Percentiles rank a stretch among this genome's conserved stretches.
These are phyloP conservation scores for Nannoperca australis DNA, from an alignment of 2,797 vertebrate species.

Conservation along the genomic window DNA sequence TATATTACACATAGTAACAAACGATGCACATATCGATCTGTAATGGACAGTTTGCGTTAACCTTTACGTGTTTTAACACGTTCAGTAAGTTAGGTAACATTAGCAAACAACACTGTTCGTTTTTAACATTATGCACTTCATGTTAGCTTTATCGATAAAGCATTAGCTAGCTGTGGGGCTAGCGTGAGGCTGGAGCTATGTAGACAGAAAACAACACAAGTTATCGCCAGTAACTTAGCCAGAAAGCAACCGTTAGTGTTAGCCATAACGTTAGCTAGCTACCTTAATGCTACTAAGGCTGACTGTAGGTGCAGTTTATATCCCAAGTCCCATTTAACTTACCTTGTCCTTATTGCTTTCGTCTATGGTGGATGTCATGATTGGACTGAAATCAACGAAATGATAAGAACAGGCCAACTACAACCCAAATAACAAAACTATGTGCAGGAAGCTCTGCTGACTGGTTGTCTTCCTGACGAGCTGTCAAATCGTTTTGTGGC, in stretches of 20 bases:
- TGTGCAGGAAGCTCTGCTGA: conserved; percentile 59
- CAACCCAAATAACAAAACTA: conserved; percentile 60
- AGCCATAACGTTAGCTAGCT: conserved; percentile 28
- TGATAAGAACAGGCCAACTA: conserved; percentile 38
- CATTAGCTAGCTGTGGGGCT: conserved; percentile 38
- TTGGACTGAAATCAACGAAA: conserved; percentile 24
- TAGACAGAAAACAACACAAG: conserved; percentile 46
- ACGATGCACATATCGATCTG: no score
- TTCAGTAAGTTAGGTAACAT: not conserved
- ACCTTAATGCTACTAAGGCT: not conserved
- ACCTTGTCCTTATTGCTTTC: conserved; percentile 86
- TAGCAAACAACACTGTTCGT: not conserved
- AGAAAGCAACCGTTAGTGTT: conserved; percentile 42
- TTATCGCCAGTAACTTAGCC: conserved; percentile 51
- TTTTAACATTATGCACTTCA: not conserved
- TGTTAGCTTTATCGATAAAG: not conserved
- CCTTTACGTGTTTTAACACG: not conserved
- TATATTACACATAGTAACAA: not conserved
- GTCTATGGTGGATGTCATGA: conserved; percentile 82
- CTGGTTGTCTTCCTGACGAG: conserved; percentile 62
- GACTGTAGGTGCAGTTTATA: conserved; percentile 25
- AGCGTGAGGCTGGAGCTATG: conserved; percentile 42
- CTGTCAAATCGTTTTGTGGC: conserved; percentile 74
- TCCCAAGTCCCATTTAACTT: conserved; percentile 2
- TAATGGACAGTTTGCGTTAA: not conserved